Percentiles rank a stretch among this genome's conserved stretches.
Conservation (phyloP, 2,888 invertebrate genomes). For the Drosophila phalerata region DNA sequence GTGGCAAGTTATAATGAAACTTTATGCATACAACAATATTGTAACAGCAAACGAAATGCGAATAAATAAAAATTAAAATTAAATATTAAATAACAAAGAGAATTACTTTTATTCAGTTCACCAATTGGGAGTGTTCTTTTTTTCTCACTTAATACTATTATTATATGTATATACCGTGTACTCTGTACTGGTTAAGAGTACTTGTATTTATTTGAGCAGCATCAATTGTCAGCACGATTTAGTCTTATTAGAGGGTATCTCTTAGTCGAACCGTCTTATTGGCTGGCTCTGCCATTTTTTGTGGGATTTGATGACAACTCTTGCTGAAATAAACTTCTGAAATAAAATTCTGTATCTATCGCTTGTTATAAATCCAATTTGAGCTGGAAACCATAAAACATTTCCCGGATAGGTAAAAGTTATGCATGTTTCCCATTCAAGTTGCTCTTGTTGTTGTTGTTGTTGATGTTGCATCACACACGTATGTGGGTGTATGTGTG, state of each 20-base stretch:
- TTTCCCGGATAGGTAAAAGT: slow-evolving; percentile 19
- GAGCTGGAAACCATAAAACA: slow-evolving; percentile 25
- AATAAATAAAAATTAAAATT: slow-evolving; percentile 79
- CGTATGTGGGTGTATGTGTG: not conserved
- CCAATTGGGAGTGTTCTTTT: not conserved
- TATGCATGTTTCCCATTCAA: slow-evolving; percentile 24
- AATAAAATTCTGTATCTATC: slow-evolving; percentile 11
- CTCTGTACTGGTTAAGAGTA: no score
- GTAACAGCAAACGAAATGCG: slow-evolving; percentile 75
- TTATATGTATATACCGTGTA: not conserved
- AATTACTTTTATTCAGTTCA: slow-evolving; percentile 33
- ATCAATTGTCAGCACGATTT: not conserved
- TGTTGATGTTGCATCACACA: not conserved
- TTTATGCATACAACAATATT: slow-evolving; percentile 74
- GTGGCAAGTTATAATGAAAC: slow-evolving; percentile 62
- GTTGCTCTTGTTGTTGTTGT: not conserved
- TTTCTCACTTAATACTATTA: not conserved
- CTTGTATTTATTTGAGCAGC: not conserved
- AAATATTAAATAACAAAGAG: slow-evolving; percentile 72
- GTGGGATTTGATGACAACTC: not conserved
- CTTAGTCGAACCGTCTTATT: not conserved
- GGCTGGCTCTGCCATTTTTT: not conserved
- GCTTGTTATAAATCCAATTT: slow-evolving; percentile 31
- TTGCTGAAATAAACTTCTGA: slow-evolving; percentile 2
- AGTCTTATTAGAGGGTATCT: not conserved